A percentile compares a stretch with the other conserved stretches of the same genome.
These are phyloP conservation scores for Cephus sareptanus DNA, from an alignment of 2,888 invertebrate species.

Conservation along the genomic window DNA sequence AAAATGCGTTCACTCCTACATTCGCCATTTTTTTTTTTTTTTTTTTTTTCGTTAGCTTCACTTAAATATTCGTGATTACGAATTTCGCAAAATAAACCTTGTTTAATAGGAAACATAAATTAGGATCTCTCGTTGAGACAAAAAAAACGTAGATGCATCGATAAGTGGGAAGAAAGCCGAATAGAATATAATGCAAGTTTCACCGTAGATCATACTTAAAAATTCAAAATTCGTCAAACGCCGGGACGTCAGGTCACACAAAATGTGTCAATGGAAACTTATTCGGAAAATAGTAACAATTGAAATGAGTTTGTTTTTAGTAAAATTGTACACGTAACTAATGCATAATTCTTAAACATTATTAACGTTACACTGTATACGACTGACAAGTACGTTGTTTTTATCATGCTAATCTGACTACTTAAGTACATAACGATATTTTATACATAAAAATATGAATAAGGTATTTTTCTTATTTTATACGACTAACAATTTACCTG, in stretches of 20 bases:
- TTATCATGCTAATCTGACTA: not conserved
- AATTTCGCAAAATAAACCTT: not conserved
- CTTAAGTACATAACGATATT: slow-evolving; percentile 36
- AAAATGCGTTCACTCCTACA: too few relatives aligned
- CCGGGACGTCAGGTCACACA: too few relatives aligned
- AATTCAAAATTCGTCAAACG: too few relatives aligned
- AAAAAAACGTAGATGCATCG: not conserved
- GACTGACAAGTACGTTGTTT: not conserved
- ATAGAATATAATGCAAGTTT: not conserved
- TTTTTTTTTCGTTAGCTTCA: too few relatives aligned
- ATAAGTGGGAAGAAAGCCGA: not conserved
- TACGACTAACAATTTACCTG: not conserved
- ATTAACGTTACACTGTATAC: not conserved
- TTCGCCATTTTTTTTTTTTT: too few relatives aligned
- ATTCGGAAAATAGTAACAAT: too few relatives aligned
- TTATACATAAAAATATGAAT: slow-evolving; percentile 32
- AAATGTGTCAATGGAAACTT: too few relatives aligned
- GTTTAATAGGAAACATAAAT: not conserved
- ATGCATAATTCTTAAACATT: not conserved
- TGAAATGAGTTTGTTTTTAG: not conserved
- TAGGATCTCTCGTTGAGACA: not conserved
- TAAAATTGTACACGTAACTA: not conserved
- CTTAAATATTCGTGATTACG: not conserved
- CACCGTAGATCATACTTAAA: too few relatives aligned
- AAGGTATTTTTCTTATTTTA: slow-evolving; percentile 20